Percentiles rank a stretch among this genome's conserved stretches.
Conservation (phyloP, 2,888 invertebrate species). For the Caenorhabditis sp. region DNA sequence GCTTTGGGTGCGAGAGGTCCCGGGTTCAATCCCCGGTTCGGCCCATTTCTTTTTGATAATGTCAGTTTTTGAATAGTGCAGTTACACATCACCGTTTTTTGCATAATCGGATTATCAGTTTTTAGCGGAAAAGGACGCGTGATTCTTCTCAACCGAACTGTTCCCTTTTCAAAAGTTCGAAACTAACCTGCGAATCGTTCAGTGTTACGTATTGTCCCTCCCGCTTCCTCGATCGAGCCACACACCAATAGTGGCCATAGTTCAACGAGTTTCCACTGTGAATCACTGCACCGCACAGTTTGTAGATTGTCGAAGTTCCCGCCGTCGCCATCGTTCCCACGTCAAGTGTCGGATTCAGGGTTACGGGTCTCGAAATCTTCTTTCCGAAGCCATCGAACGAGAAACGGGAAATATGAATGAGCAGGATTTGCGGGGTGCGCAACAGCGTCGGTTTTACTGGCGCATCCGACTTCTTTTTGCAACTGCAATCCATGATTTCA, state of each 20-base stretch:
- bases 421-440: constrained; percentile 54
- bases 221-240: constrained; percentile 36
- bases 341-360: constrained; percentile 51
- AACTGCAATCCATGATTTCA: constrained; percentile 13
- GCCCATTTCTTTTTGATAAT: constrained; percentile 52
- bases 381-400: constrained; percentile 57
- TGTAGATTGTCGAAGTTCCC: constrained; percentile 49
- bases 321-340: constrained; percentile 56
- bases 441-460: constrained; percentile 54
- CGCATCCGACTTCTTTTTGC: constrained; percentile 61
- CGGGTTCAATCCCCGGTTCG: constrained; percentile 79
- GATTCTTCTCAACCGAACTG: too few relatives aligned
- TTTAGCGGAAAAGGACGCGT: not conserved
- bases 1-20: constrained; percentile 82
- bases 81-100: constrained; percentile 12
- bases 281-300: constrained; percentile 53
- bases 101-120: constrained; percentile 40
- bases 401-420: constrained; percentile 57
- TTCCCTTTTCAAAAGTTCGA: not conserved
- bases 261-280: constrained; percentile 47
- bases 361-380: constrained; percentile 57
- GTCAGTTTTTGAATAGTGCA: not conserved
- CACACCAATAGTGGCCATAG: constrained; percentile 63
- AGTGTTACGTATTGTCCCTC: constrained; percentile 45
- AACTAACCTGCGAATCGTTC: constrained; percentile 55